Evolutionary conservation across 2,888 invertebrate genomes (phyloP), one percentile per base, ranked within the genome.

Genomic region (Pollenia labialis): DNA sequence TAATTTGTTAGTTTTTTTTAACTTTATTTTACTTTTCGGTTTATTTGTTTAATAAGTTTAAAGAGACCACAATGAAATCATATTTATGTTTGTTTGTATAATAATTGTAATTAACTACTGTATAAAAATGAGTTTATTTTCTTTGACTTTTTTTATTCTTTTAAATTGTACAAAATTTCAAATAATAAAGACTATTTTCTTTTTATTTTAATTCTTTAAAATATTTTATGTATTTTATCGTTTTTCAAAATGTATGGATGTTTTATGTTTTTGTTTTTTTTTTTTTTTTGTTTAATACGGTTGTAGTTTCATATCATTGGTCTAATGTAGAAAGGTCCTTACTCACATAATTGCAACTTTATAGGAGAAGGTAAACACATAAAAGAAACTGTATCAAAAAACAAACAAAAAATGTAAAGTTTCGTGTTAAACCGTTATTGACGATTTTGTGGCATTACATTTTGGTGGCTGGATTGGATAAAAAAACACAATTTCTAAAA

Each of bases 41-140:
- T 74, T 79, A 64, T 74, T 62, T 81, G 46, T 44, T 77, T 18
- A 54, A 54, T 12, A 62, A 82, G 69, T 69, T 83, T 48, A 58
- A 58, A 89, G 89, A 89, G 88, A 66, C 16, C 64, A 72, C 42
- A 77, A 71, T 9, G 40, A 81, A 64, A 48, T 83, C 4, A 64
- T 72, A 54, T 64, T 52, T 14, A 56, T 68, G 68, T 48, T 56
- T 66, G 32, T 8, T 52, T 42, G 40, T 44, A 62, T 16, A n/a
- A 44, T 18, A 23, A 44, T 11, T 44, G 46, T 58, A 71, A 56
- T 64, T 64, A 74, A 42, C 42, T 66, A 75, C 50, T 40, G 14
- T 75, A 76, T 75, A 44, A 89, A 84, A 84, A 79, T 86, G 85
- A 79, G 85, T 81, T 88, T 85, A 79, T 83, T 85, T 76, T 54